These are phyloP conservation scores for Spheniscus humboldti DNA, from an alignment of 2,797 vertebrate species.

Conservation along the genomic window DNA sequence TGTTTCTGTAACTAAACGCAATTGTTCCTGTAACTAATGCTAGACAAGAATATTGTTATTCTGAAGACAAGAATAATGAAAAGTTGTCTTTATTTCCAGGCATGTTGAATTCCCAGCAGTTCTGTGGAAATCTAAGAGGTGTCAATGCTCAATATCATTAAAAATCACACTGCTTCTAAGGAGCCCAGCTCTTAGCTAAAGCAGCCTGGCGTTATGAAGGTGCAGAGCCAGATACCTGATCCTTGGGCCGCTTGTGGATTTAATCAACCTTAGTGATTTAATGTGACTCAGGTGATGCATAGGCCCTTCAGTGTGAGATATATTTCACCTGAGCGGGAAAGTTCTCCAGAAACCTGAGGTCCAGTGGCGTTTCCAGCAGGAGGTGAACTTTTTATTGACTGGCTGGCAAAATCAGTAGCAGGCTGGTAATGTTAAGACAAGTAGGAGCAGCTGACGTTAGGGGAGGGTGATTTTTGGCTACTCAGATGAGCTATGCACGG, in stretches of 20 bases:
- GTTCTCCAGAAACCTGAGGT: rapidly evolving
- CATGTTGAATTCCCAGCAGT: neutral
- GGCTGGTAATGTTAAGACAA: neutral
- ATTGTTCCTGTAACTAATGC: neutral
- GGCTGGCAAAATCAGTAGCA: rapidly evolving
- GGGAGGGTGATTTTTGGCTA: neutral
- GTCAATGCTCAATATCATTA: neutral
- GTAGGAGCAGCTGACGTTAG: neutral
- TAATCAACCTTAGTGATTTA: neutral
- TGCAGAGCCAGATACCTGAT: neutral
- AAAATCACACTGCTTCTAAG: neutral
- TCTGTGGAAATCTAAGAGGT: neutral
- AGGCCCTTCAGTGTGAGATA: neutral
- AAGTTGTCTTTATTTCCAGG: neutral
- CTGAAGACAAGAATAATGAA: neutral
- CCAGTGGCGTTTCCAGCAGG: neutral
- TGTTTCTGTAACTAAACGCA: neutral
- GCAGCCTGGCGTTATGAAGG: neutral
- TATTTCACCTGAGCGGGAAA: neutral
- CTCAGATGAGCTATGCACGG: neutral
- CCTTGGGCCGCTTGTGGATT: neutral
- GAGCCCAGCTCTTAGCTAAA: too few relatives aligned
- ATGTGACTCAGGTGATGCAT: neutral
- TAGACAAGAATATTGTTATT: neutral
- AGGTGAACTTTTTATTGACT: neutral